These are phyloP conservation scores for Psilopsiagon aurifrons DNA, from an alignment of 2,113 vertebrate species.

Conservation along the genomic window DNA sequence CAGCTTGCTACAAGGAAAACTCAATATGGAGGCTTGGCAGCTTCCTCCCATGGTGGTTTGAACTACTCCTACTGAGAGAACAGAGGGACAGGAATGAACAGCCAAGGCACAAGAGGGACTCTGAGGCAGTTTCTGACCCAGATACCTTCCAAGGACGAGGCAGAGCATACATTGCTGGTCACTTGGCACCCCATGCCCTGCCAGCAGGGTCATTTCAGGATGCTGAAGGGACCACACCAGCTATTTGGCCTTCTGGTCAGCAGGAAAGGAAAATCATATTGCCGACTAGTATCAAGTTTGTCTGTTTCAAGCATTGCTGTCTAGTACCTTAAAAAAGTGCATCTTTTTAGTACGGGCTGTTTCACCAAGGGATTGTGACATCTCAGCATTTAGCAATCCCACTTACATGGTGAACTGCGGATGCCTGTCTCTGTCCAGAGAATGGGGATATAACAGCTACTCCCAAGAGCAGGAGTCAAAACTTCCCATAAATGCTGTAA, in stretches of 20 bases:
- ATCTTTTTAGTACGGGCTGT: neutral
- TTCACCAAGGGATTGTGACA: neutral
- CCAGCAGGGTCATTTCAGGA: accelerated
- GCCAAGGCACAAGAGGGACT: accelerated
- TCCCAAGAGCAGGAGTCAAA: neutral
- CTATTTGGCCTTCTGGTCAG: neutral
- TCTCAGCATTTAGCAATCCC: neutral
- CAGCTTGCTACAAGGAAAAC: neutral
- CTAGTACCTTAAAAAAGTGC: neutral
- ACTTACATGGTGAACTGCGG: accelerated
- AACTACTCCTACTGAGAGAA: accelerated
- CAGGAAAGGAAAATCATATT: neutral
- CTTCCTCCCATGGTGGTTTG: neutral
- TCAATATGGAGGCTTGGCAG: accelerated
- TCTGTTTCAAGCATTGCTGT: neutral
- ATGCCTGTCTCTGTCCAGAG: neutral
- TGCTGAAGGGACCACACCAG: accelerated
- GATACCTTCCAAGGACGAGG: neutral
- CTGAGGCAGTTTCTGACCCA: neutral
- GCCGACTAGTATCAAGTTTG: accelerated
- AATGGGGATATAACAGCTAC: neutral
- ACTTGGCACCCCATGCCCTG: accelerated
- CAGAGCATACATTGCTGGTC: accelerated
- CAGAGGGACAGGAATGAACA: neutral
- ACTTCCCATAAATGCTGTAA: neutral